Evolutionary conservation across 1,140 invertebrate genomes (phyloP), one percentile per base, ranked within the genome.

Genomic region (Lepidurus apus): DNA sequence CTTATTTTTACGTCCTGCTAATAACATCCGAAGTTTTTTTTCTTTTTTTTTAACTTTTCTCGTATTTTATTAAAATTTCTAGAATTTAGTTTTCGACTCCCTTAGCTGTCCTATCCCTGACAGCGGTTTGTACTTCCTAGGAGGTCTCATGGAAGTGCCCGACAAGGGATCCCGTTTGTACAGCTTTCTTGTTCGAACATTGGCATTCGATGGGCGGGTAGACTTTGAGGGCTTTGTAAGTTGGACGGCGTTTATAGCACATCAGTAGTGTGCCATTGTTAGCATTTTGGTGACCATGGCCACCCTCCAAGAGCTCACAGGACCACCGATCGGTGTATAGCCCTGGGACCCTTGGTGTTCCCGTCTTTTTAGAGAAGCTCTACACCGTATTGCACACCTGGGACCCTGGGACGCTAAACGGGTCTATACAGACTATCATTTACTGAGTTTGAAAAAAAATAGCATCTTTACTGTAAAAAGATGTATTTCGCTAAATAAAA

Each of bases 171-270:
- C 5, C 53, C 53, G 53, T 65, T 65, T 65, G 53, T 65, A 65
- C 21, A 65, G 17, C 53, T 65, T 65, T 65, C 53, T 65, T 65
- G 53, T 65, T 21, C 13, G 21, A 17, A 65, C 17, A 65, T 21
- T 65, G 21, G 53, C 17, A 21, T 65, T 65, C 53, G 53, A 65
- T 65, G 53, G 53, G 53, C 53, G 53, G 53, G 53, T 13, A 65
- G 53, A 65, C 53, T 65, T 65, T 65, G 53, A 65, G 21, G 34
- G 53, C 53, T 65, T 65, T 65, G 53, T 65, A 65, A 65, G 53
- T 21, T 65, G 53, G 53, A 65, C 53, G 53, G 53, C 53, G 53
- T 65, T 65, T 65, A 65, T 65, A 65, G 53, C 21, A 21, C 53
- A 65, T 65, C 21, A 65, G 53, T 65, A 65, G 17, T 65, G 21